phyloP scores from a whole-genome alignment of 2,888 invertebrate genomes.

The Serripes groenlandicus region DNA sequence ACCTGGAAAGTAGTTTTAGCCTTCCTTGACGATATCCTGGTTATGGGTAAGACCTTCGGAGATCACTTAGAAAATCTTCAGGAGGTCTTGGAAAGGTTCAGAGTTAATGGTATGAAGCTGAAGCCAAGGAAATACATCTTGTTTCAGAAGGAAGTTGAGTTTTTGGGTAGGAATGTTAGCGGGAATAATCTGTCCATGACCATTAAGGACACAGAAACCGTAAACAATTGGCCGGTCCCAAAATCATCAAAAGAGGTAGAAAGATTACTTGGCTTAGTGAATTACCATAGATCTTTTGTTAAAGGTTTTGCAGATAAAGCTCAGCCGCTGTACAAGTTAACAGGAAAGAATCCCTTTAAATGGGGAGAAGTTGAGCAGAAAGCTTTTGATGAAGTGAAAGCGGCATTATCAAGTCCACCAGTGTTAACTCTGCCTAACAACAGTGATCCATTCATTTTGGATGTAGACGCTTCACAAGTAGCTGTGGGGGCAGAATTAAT shows the following conservation, averaged over 20 bases:
- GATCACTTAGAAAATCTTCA: slow-evolving; percentile 15
- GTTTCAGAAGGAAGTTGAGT: slow-evolving; percentile 24
- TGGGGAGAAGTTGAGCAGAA: slow-evolving; percentile 30
- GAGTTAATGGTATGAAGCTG: slow-evolving; percentile 13
- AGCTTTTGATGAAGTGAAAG: slow-evolving; percentile 16
- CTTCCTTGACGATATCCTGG: slow-evolving; percentile 63
- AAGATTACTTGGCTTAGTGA: slow-evolving; percentile 59
- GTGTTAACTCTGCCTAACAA: slow-evolving; percentile 20
- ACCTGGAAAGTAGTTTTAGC: slow-evolving; percentile 50
- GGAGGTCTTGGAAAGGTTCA: slow-evolving; percentile 15
- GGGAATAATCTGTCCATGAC: slow-evolving; percentile 13
- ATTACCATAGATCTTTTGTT: slow-evolving; percentile 59
- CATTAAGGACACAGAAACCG: slow-evolving; percentile 6
- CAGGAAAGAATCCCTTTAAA: slow-evolving; percentile 35
- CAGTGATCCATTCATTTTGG: slow-evolving; percentile 34
- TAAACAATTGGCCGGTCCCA: slow-evolving; percentile 50
- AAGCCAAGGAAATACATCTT: slow-evolving; percentile 23
- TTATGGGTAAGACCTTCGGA: slow-evolving; percentile 36
- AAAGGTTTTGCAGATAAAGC: slow-evolving; percentile 37
- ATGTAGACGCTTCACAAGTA: slow-evolving; percentile 35
- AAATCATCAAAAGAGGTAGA: slow-evolving; percentile 47
- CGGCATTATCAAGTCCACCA: slow-evolving; percentile 6
- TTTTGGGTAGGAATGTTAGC: slow-evolving; percentile 19
- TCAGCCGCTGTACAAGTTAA: slow-evolving; percentile 21
- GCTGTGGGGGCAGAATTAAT: slow-evolving; percentile 32